Percentiles rank a stretch among this genome's conserved stretches.
Conservation (phyloP, 2,113 vertebrate genomes). For the Brienomyrus longianalis region DNA sequence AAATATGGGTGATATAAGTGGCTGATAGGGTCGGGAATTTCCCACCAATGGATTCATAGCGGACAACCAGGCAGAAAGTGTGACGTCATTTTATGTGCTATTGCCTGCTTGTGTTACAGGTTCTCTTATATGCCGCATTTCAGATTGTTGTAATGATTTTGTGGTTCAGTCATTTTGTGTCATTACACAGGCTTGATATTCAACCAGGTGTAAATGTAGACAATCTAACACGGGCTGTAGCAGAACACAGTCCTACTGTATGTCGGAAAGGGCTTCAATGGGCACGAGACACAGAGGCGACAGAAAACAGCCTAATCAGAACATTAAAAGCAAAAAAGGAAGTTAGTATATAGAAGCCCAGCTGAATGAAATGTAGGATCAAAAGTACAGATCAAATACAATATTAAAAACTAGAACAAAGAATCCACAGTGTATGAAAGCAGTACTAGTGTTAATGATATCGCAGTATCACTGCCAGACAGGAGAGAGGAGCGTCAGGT, state of each 20-base stretch:
- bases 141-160: background rate
- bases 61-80: background rate
- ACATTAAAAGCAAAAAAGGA: background rate
- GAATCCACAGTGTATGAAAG: background rate
- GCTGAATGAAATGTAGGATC: background rate
- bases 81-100: background rate
- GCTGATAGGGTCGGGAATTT: too few relatives aligned
- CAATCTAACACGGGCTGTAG: background rate
- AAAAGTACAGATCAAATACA: background rate
- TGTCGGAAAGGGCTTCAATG: background rate
- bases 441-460: background rate
- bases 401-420: background rate
- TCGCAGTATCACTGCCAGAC: background rate
- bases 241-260: background rate
- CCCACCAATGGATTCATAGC: background rate
- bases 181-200: background rate
- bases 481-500: background rate
- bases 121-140: background rate
- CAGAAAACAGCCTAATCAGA: background rate
- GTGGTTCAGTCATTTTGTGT: background rate
- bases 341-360: background rate
- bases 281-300: background rate
- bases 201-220: background rate
- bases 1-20: background rate
- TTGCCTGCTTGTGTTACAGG: background rate